Evolutionary conservation across 2,888 invertebrate genomes (phyloP).

Genomic region (Arrhopalites spinosus): DNA sequence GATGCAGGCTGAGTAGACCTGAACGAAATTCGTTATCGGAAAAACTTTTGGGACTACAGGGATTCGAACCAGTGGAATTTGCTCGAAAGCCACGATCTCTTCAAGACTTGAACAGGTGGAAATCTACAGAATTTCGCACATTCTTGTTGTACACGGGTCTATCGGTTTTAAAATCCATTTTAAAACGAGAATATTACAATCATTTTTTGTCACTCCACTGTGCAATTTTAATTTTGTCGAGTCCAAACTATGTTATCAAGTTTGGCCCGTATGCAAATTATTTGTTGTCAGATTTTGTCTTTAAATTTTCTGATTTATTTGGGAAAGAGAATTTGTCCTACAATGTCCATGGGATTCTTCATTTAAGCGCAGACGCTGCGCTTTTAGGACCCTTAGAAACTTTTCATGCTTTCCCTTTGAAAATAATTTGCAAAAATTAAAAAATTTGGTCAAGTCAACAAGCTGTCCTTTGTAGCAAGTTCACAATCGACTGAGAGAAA

Average conservation of each 20-base stretch:
- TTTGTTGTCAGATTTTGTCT: background rate
- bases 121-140: conserved; percentile 5
- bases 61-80: background rate
- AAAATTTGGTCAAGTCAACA: background rate
- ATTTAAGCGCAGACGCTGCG: background rate
- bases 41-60: background rate
- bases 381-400: background rate
- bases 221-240: background rate
- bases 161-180: background rate
- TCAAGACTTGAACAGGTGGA: background rate
- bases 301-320: background rate
- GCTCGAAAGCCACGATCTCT: background rate
- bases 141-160: conserved; percentile 9
- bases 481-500: background rate
- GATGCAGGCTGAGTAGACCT: background rate
- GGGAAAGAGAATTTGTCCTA: conserved; percentile 7
- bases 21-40: background rate
- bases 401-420: conserved; percentile 1
- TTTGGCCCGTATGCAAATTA: background rate
- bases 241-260: background rate
- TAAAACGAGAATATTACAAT: background rate
- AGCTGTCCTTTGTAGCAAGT: background rate
- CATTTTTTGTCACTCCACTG: background rate
- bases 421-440: background rate
- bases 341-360: conserved; percentile 13